phyloP scores from a whole-genome alignment of 2,888 invertebrate species.

The Carabus problematicus region DNA sequence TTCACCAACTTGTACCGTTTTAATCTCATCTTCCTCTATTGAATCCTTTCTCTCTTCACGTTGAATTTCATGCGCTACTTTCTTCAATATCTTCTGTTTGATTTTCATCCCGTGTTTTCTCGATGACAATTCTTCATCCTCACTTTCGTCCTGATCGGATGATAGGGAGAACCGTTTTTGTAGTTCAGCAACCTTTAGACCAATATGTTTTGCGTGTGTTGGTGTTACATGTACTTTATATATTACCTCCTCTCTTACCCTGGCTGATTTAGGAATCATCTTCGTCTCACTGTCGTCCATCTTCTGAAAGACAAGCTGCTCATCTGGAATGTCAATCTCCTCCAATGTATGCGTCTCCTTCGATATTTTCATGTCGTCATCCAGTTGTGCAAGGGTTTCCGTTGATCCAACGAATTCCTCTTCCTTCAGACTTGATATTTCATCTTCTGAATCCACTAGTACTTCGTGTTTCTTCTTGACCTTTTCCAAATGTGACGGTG shows the following conservation, averaged over 20 bases:
- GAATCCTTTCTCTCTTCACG: slow-evolving; percentile 37
- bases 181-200: slow-evolving; percentile 61
- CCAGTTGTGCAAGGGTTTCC: slow-evolving; percentile 57
- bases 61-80: slow-evolving; percentile 36
- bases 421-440: slow-evolving; percentile 58
- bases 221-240: slow-evolving; percentile 46
- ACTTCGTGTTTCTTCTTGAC: slow-evolving; percentile 53
- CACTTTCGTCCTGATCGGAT: slow-evolving; percentile 51
- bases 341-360: slow-evolving; percentile 45
- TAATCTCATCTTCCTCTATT: slow-evolving; percentile 41
- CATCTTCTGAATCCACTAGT: slow-evolving; percentile 57
- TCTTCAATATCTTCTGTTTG: slow-evolving; percentile 36
- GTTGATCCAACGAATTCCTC: slow-evolving; percentile 56
- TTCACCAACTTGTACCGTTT: slow-evolving; percentile 32
- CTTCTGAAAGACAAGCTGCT: slow-evolving; percentile 46
- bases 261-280: slow-evolving; percentile 45
- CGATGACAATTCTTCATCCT: slow-evolving; percentile 48
- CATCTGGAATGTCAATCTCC: slow-evolving; percentile 44
- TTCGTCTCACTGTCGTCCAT: slow-evolving; percentile 46
- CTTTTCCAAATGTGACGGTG: slow-evolving; percentile 55
- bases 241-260: slow-evolving; percentile 45
- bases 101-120: slow-evolving; percentile 32
- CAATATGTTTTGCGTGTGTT: slow-evolving; percentile 56
- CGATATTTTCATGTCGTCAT: slow-evolving; percentile 49
- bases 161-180: slow-evolving; percentile 60